These are phyloP conservation scores for Engraulis encrasicolus DNA, from an alignment of 2,113 vertebrate genomes.

Conservation along the genomic window DNA sequence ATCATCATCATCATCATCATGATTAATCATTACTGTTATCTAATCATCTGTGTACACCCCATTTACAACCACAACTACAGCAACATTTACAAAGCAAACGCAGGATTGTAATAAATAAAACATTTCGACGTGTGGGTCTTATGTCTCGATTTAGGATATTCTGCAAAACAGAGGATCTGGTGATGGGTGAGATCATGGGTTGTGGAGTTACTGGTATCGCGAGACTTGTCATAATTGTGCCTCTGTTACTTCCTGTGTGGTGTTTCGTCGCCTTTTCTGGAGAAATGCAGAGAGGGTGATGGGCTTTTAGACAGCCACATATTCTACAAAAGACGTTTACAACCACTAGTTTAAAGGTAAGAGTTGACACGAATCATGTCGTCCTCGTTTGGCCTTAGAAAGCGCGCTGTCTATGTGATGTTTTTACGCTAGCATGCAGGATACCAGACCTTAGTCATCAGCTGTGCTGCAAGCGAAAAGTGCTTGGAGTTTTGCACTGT, in stretches of 20 bases:
- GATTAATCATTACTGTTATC: too few relatives aligned
- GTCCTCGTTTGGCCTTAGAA: background rate
- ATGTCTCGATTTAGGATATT: too few relatives aligned
- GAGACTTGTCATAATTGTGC: constrained; percentile 28
- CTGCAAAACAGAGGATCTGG: too few relatives aligned
- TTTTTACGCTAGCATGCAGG: background rate
- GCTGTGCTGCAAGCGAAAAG: background rate
- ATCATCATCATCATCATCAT: too few relatives aligned
- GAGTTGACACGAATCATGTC: background rate
- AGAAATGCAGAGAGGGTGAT: constrained; percentile 36
- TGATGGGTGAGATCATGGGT: background rate
- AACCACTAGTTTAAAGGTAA: background rate
- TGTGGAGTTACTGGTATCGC: constrained; percentile 36
- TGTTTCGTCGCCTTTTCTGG: constrained; percentile 30
- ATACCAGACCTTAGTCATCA: background rate
- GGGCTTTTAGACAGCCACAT: background rate
- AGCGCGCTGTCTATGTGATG: background rate
- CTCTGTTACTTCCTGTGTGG: constrained; percentile 40
- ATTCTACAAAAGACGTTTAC: background rate
- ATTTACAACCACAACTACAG: too few relatives aligned
- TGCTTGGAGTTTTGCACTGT: background rate
- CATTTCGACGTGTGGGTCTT: too few relatives aligned
- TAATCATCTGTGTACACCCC: too few relatives aligned
- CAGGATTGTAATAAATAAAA: too few relatives aligned
- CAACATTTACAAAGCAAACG: too few relatives aligned